Conservation (phyloP, 2,113 vertebrate genomes). For the Cavia aperea region DNA sequence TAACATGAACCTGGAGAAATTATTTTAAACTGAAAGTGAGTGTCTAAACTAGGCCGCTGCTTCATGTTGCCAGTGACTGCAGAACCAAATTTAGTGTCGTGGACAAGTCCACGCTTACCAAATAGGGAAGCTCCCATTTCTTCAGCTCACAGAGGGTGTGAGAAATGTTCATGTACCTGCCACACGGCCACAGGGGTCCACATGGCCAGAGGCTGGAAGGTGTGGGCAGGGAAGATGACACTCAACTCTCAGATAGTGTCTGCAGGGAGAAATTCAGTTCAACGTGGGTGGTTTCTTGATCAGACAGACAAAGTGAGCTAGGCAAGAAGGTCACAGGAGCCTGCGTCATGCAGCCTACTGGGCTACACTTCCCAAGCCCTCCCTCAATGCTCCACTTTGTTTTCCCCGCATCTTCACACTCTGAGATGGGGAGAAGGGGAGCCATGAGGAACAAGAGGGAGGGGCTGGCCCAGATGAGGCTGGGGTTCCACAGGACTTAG, state of each 20-base stretch:
- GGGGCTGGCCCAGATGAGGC: no score
- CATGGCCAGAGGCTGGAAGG: background rate
- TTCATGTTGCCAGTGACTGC: slow-evolving; percentile 36
- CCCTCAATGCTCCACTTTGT: background rate
- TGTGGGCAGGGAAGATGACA: background rate
- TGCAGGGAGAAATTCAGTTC: background rate
- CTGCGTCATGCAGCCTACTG: background rate
- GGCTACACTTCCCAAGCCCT: background rate
- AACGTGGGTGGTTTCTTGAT: background rate
- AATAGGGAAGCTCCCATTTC: slow-evolving; percentile 2
- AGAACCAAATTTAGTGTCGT: slow-evolving; percentile 59
- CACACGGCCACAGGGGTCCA: background rate
- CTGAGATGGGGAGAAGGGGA: background rate
- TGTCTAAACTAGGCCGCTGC: slow-evolving; percentile 46
- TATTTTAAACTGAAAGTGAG: slow-evolving; percentile 51
- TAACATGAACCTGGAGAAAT: slow-evolving; percentile 54
- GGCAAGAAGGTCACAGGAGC: background rate
- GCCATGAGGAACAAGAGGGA: background rate
- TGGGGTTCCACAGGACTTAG: background rate
- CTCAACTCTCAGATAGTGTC: background rate
- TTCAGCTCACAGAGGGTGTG: background rate
- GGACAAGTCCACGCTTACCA: background rate
- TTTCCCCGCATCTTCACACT: background rate
- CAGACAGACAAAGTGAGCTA: background rate
- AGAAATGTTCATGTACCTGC: background rate